Evolutionary conservation across 92 coral and sea anemone species (phyloP).

Genomic region (Heteractis magnifica): DNA sequence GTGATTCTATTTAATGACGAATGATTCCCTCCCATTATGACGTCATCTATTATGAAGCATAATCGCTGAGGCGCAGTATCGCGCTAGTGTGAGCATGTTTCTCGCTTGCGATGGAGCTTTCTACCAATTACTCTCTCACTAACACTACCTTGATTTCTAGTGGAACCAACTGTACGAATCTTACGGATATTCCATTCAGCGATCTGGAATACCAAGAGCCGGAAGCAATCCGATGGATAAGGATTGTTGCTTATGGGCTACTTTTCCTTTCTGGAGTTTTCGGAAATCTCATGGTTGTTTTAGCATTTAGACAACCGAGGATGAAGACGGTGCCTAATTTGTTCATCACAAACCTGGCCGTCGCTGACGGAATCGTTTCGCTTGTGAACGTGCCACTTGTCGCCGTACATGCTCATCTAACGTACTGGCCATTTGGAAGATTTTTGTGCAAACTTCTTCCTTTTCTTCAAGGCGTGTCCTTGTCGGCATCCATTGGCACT

Average conservation of each 20-base stretch:
- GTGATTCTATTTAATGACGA: not conserved
- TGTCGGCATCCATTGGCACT: slow-evolving; percentile 71
- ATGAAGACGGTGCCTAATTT: slow-evolving; percentile 74
- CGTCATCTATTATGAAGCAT: not conserved
- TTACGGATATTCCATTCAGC: not conserved
- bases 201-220: slow-evolving; percentile 3
- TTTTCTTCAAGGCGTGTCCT: slow-evolving; percentile 63
- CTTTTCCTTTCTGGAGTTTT: slow-evolving; percentile 56
- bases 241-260: slow-evolving; percentile 49
- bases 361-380: slow-evolving; percentile 73
- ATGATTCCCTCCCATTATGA: not conserved
- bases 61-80: not conserved
- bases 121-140: slow-evolving; percentile 11
- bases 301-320: slow-evolving; percentile 59
- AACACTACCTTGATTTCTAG: not conserved
- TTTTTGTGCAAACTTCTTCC: slow-evolving; percentile 58
- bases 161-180: slow-evolving; percentile 17
- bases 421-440: slow-evolving; percentile 73
- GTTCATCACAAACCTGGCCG: slow-evolving; percentile 68
- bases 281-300: slow-evolving; percentile 63
- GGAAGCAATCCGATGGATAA: slow-evolving; percentile 29
- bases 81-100: not conserved
- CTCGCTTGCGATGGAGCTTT: slow-evolving; percentile 12
- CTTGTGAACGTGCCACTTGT: slow-evolving; percentile 70
- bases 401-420: slow-evolving; percentile 57